Evolutionary conservation across 2,888 invertebrate genomes (phyloP).

Genomic region (Ferdinandea cuprea): DNA sequence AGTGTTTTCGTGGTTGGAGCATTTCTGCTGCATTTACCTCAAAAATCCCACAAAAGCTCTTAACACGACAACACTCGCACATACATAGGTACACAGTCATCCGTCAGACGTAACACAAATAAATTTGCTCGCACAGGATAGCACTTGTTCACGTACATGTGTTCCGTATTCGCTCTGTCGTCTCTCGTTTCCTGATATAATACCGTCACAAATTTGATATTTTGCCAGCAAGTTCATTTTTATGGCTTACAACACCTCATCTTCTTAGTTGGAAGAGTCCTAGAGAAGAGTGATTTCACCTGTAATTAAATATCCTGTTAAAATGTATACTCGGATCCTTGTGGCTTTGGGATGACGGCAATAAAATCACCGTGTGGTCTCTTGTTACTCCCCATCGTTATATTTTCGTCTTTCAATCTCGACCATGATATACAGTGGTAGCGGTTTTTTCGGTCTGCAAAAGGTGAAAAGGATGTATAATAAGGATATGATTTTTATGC

Average conservation of each 20-base stretch:
- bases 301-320: slow-evolving; percentile 74
- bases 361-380: slow-evolving; percentile 66
- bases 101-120: slow-evolving; percentile 51
- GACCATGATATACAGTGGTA: slow-evolving; percentile 60
- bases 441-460: slow-evolving; percentile 20
- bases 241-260: slow-evolving; percentile 69
- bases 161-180: background rate
- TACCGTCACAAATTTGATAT: slow-evolving; percentile 61
- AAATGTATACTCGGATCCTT: slow-evolving; percentile 66
- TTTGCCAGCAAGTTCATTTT: slow-evolving; percentile 58
- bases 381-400: slow-evolving; percentile 40
- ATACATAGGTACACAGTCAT: slow-evolving; percentile 19
- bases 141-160: slow-evolving; percentile 31
- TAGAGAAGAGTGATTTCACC: slow-evolving; percentile 64
- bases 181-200: too few species aligned
- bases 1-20: slow-evolving; percentile 10
- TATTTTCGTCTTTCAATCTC: slow-evolving; percentile 57
- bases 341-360: slow-evolving; percentile 68
- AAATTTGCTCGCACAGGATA: slow-evolving; percentile 21
- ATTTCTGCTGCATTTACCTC: slow-evolving; percentile 49
- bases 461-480: slow-evolving; percentile 18
- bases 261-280: too few species aligned
- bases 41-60: slow-evolving; percentile 71
- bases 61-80: slow-evolving; percentile 40
- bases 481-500: slow-evolving; percentile 15